Evolutionary conservation across 2,113 vertebrate species (phyloP).

Genomic region (Fukomys damarensis): DNA sequence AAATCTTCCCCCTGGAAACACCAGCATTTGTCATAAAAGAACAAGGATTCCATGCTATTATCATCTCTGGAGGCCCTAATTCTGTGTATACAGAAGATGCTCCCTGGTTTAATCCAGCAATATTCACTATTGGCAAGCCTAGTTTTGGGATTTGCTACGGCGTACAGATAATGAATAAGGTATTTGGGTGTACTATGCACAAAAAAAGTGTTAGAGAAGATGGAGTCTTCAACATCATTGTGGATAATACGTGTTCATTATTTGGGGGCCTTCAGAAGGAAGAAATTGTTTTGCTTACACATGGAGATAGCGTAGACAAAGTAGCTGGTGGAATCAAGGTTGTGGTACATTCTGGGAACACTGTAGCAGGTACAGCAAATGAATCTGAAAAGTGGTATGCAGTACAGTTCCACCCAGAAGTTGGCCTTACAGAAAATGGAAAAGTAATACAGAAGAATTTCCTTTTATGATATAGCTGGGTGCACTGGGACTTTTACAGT

Average conservation of each 20-base stretch:
- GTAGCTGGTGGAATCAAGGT: conserved; percentile 99
- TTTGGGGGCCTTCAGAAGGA: conserved; percentile 98
- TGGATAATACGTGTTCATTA: conserved; percentile 97
- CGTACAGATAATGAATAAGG: conserved; percentile 99
- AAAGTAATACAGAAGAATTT: conserved; percentile 97
- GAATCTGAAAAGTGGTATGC: conserved; percentile 98
- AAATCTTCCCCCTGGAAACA: conserved; percentile 97
- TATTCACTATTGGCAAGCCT: conserved; percentile 98
- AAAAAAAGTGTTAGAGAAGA: conserved; percentile 97
- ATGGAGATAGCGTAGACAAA: conserved; percentile 99
- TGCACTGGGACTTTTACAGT: conserved; percentile 97
- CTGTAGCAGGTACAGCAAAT: conserved; percentile 98
- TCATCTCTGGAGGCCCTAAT: conserved; percentile 98
- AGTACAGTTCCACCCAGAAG: conserved; percentile 98
- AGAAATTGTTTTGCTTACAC: conserved; percentile 96
- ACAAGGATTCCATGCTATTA: conserved; percentile 97
- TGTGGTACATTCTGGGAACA: conserved; percentile 97
- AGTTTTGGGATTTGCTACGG: conserved; percentile 99
- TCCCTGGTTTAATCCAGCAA: conserved; percentile 97
- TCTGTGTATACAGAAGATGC: conserved; percentile 99
- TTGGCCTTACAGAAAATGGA: conserved; percentile 96
- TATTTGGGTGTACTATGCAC: conserved; percentile 98
- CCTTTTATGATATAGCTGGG: conserved; percentile 95
- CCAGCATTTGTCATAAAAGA: conserved; percentile 97
- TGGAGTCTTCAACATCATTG: conserved; percentile 95